Conservation (phyloP, 2,797 vertebrate species). For the Bradypodion ventrale region DNA sequence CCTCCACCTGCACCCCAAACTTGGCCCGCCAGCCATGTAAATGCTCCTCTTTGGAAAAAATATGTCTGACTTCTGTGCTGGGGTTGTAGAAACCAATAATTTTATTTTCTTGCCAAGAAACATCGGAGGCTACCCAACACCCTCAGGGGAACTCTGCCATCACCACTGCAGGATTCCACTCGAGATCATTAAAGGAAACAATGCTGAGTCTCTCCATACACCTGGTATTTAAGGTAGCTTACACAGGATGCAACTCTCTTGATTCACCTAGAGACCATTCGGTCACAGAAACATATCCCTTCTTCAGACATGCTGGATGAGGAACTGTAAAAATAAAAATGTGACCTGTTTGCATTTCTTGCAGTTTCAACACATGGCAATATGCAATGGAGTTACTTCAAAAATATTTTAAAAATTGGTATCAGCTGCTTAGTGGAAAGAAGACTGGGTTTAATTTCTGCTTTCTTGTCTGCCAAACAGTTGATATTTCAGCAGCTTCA, state of each 20-base stretch:
- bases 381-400: background rate
- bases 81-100: background rate
- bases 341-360: background rate
- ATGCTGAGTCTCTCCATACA: no score
- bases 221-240: background rate
- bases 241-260: background rate
- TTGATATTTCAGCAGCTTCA: no score
- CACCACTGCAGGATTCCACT: background rate
- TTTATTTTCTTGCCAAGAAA: background rate
- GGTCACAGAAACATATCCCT: background rate
- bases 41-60: background rate
- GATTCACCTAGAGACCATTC: background rate
- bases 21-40: no score
- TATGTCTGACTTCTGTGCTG: background rate
- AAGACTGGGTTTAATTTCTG: no score
- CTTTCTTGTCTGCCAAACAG: no score
- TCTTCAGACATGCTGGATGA: background rate
- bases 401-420: background rate
- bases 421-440: no score
- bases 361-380: background rate
- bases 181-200: background rate
- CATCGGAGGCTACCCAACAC: background rate
- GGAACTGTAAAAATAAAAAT: background rate
- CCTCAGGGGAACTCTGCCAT: background rate
- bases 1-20: no score